phyloP scores from a whole-genome alignment of 1,140 invertebrate genomes.

The Triops cancriformis region DNA sequence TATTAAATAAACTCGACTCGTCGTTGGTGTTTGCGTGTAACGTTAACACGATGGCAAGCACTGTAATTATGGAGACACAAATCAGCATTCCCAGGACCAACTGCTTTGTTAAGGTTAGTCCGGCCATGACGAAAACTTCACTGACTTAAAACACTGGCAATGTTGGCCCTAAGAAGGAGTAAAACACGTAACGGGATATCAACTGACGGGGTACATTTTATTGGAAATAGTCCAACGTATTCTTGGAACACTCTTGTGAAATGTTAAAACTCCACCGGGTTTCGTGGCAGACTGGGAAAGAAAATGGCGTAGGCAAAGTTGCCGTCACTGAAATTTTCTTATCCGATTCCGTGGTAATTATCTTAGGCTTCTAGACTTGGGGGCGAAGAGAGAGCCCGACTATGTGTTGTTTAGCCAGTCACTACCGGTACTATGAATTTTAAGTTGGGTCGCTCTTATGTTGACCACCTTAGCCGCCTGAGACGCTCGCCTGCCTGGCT shows the following conservation, averaged over 20 bases:
- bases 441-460: not conserved
- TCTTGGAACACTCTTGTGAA: not conserved
- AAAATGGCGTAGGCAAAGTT: not conserved
- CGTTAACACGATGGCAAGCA: not conserved
- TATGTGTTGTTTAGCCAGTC: not conserved
- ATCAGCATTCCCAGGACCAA: not conserved
- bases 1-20: not conserved
- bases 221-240: not conserved
- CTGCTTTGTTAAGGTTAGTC: not conserved
- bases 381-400: not conserved
- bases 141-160: not conserved
- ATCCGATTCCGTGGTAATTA: not conserved
- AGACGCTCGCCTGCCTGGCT: not conserved
- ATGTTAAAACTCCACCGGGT: not conserved
- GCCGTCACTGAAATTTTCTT: not conserved
- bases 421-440: not conserved
- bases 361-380: not conserved
- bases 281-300: not conserved
- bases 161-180: not conserved
- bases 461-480: not conserved
- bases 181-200: not conserved
- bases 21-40: not conserved
- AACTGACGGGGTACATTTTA: not conserved
- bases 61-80: not conserved
- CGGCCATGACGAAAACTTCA: not conserved